Percentiles rank a stretch among this genome's conserved stretches.
Evolutionary conservation across 2,113 vertebrate genomes (phyloP).

Genomic region (Anarrhichthys ocellatus): DNA sequence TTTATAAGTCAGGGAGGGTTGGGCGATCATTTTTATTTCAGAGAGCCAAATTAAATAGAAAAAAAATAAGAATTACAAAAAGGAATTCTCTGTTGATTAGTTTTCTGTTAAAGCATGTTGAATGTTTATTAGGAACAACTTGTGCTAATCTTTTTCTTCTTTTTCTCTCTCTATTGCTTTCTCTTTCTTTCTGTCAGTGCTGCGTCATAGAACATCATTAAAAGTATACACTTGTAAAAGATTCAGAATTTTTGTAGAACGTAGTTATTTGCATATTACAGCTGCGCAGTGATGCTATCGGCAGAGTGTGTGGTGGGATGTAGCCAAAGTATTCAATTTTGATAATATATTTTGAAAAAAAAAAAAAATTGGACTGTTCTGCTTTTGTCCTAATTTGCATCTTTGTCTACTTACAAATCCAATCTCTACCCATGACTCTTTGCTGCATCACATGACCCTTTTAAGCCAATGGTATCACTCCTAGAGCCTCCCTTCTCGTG

Average conservation of each 20-base stretch:
- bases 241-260: conserved; percentile 64
- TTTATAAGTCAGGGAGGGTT: conserved; percentile 36
- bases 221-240: conserved; percentile 67
- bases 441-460: conserved; percentile 86
- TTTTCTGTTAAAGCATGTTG: conserved; percentile 83
- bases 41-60: conserved; percentile 64
- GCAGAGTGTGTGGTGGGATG: conserved; percentile 80
- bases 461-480: conserved; percentile 86
- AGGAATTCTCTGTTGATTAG: conserved; percentile 76
- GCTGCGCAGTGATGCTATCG: conserved; percentile 82
- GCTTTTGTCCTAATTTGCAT: conserved; percentile 71
- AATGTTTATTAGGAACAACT: conserved; percentile 81
- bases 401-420: conserved; percentile 72
- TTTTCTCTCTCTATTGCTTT: conserved; percentile 62
- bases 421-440: conserved; percentile 83
- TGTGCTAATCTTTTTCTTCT: conserved; percentile 72
- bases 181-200: conserved; percentile 76
- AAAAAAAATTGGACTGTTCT: conserved; percentile 64
- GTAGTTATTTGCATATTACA: conserved; percentile 71
- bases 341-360: conserved; percentile 53
- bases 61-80: conserved; percentile 42
- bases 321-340: conserved; percentile 71
- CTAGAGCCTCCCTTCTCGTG: conserved; percentile 80
- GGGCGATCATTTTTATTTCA: conserved; percentile 62
- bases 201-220: conserved; percentile 76